Evolutionary conservation across 2,797 vertebrate genomes (phyloP).

Genomic region (Cuculus canorus): DNA sequence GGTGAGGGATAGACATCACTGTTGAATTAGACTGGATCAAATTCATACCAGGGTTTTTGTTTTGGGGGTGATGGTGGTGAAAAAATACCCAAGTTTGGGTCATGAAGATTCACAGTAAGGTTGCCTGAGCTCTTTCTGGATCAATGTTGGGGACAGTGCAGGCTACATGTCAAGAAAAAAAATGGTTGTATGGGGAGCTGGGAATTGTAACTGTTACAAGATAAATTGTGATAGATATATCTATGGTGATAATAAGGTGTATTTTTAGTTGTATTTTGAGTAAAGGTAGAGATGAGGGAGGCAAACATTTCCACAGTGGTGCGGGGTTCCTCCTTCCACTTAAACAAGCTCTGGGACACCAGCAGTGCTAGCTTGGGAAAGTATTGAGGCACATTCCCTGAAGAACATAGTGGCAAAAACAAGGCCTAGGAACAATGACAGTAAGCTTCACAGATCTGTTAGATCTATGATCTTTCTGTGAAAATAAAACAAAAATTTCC

Average conservation of each 20-base stretch:
- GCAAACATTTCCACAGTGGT: neutral
- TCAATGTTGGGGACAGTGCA: rapidly evolving
- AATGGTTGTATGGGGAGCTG: neutral
- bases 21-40: neutral
- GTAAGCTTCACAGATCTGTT: neutral
- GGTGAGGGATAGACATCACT: neutral
- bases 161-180: neutral
- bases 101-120: neutral
- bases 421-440: neutral
- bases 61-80: neutral
- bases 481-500: neutral
- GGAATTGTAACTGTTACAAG: neutral
- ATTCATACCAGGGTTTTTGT: neutral
- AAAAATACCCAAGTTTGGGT: neutral
- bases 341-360: neutral
- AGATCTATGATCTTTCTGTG: neutral
- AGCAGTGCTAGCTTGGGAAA: neutral
- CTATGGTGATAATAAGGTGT: neutral
- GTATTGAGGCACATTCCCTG: neutral
- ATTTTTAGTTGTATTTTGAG: neutral
- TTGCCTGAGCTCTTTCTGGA: neutral
- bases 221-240: neutral
- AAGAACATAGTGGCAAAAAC: neutral
- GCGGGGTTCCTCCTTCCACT: neutral
- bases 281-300: neutral